Conservation (phyloP, 2,797 vertebrate species). For the Delichon dasypus region DNA sequence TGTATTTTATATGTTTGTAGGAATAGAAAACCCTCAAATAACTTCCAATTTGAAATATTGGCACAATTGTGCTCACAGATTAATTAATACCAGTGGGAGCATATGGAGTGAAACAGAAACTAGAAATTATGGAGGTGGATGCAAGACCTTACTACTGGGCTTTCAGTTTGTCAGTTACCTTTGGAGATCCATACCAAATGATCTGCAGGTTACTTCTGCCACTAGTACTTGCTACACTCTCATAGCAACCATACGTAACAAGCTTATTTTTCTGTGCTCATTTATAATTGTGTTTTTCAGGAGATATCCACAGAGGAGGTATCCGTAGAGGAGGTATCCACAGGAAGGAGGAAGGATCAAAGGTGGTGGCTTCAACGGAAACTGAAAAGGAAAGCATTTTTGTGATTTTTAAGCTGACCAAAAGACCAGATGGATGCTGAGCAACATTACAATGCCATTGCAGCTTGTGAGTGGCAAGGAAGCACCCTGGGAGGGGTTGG, state of each 20-base stretch:
- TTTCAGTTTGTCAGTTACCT: background rate
- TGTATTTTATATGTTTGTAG: background rate
- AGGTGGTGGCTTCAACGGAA: background rate
- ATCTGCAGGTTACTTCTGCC: background rate
- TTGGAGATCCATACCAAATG: background rate
- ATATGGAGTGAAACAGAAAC: background rate
- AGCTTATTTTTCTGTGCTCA: background rate
- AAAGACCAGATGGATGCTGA: background rate
- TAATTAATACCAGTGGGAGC: constrained; percentile 16
- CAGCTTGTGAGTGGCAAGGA: background rate
- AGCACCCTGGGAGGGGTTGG: rapidly evolving
- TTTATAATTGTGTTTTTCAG: background rate
- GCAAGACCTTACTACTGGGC: background rate
- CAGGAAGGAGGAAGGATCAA: background rate
- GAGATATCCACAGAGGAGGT: background rate
- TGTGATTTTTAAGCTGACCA: background rate
- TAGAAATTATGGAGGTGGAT: background rate
- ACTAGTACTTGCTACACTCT: background rate
- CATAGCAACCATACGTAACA: background rate
- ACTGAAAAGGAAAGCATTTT: background rate
- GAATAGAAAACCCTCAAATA: background rate
- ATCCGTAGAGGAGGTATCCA: background rate
- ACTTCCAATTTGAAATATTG: background rate
- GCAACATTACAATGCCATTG: background rate
- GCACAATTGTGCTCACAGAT: background rate